Percentiles rank a stretch among this genome's conserved stretches.
phyloP scores from a whole-genome alignment of 2,888 invertebrate genomes.

The Carterocephalus palaemon region DNA sequence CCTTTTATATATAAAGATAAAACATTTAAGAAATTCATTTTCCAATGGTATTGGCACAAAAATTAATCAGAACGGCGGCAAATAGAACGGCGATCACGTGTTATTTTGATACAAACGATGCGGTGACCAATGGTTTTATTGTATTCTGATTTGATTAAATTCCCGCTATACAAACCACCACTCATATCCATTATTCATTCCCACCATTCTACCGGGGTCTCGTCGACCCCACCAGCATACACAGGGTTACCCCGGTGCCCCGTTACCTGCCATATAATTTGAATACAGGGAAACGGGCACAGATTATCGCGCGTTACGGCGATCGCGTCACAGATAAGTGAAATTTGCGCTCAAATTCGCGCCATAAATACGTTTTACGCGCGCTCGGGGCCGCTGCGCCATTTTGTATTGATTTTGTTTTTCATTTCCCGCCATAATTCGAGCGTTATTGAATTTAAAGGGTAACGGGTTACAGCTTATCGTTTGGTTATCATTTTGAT shows the following conservation, averaged over 20 bases:
- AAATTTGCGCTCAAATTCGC: conserved; percentile 25
- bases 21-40: too few relatives aligned
- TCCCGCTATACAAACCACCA: too few relatives aligned
- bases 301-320: conserved; percentile 22
- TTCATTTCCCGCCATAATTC: background rate
- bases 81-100: too few relatives aligned
- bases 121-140: too few relatives aligned
- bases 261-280: conserved; percentile 28
- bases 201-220: too few relatives aligned
- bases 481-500: too few relatives aligned
- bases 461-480: conserved; percentile 5
- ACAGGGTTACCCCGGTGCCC: conserved; percentile 8
- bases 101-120: too few relatives aligned
- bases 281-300: conserved; percentile 27
- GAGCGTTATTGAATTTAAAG: conserved; percentile 9
- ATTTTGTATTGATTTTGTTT: conserved; percentile 1
- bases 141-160: too few relatives aligned
- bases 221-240: background rate
- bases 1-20: too few relatives aligned
- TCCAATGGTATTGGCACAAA: too few relatives aligned
- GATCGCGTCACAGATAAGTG: conserved; percentile 27
- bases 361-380: conserved; percentile 11
- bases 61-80: too few relatives aligned
- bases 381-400: conserved; percentile 5
- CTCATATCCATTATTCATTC: too few relatives aligned